Base-by-base conservation (phyloP, 2,888 invertebrate genomes). In the Ellobium chinense region DNA sequence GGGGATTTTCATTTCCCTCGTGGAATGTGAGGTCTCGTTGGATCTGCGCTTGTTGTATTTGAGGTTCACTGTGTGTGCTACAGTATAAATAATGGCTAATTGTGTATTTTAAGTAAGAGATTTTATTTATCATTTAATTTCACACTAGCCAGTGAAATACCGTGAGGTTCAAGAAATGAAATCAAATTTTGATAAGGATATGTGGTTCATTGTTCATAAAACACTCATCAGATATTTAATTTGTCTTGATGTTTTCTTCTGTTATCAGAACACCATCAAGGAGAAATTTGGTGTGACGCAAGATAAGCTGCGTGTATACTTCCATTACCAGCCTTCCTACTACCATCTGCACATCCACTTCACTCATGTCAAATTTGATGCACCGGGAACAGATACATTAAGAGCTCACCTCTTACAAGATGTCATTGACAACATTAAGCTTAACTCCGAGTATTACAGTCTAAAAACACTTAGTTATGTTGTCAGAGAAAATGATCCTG, bases 261-360 rank as follows among this genome's bases (percentile, higher is more conserved):
- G 72, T 72, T 88, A 88, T 37, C 90, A 96, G 96, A 94, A 95
- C 91, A 95, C 95, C 2, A 97, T 99, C 81, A 91, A 95, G 70
- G 94, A 96, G 46, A 96, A 96, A 88, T 99, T 96, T 93, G 95
- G 95, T 21, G 88, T 99, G 0, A 93, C 95, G 3, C 92, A 94
- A 24, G 88, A 89, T 82, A 92, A 97, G 90, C 92, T 99, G 36
- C 94, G 98, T 34, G 95, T 97, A 83, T 99, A 96, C 92, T 92
- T 99, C 0, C 99, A 99, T 92, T 99, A 99, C 93, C 98, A 98
- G 90, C 99, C 99, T 0, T 97, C 98, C 0, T 99, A 98, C 94
- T 99, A 98, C 93, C 98, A 99, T 92, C 94, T 99, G 0, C 99
- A 99, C 92, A 95, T 99, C 0, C 99, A 99, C 93, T 97, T 98